These are phyloP conservation scores for Cheilosia variabilis DNA, from an alignment of 2,888 invertebrate genomes.

Conservation along the genomic window DNA sequence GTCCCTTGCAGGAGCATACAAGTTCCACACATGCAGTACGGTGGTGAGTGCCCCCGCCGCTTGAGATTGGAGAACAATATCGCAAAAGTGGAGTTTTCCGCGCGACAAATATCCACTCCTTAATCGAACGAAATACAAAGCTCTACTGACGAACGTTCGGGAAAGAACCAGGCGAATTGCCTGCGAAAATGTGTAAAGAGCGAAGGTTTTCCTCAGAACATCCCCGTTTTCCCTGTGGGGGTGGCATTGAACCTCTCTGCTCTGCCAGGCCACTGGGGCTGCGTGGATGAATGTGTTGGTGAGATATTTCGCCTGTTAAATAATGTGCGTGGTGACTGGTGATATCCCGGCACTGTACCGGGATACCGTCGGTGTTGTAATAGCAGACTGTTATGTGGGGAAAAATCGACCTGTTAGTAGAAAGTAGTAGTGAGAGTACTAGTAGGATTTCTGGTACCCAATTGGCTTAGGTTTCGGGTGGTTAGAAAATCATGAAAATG, in stretches of 20 bases:
- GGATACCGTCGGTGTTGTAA: conserved; percentile 29
- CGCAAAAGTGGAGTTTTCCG: conserved; percentile 57
- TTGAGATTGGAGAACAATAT: conserved; percentile 20
- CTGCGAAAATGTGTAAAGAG: conserved; percentile 64
- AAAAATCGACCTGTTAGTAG: conserved; percentile 39
- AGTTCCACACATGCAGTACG: conserved; percentile 22
- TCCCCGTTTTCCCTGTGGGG: conserved; percentile 64
- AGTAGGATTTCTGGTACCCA: conserved; percentile 1
- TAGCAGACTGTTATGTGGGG: conserved; percentile 10
- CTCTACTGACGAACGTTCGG: conserved; percentile 68
- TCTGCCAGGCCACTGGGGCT: conserved; percentile 3
- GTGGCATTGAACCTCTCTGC: conserved; percentile 63
- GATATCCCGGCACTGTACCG: conserved; percentile 60
- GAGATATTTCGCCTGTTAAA: conserved; percentile 39
- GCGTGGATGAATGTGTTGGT: conserved; percentile 23
- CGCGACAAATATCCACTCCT: conserved; percentile 60
- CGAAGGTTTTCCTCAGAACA: conserved; percentile 46
- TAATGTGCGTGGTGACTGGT: conserved; percentile 17
- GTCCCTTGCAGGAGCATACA: conserved; percentile 54
- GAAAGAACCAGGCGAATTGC: conserved; percentile 71
- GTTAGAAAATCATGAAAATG: too few species aligned
- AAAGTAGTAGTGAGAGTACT: conserved; percentile 26
- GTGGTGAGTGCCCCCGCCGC: background rate
- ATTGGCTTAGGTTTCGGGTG: background rate
- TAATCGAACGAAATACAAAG: conserved; percentile 69